Evolutionary conservation across 1,140 invertebrate genomes (phyloP).

Genomic region (Aricia agestis): DNA sequence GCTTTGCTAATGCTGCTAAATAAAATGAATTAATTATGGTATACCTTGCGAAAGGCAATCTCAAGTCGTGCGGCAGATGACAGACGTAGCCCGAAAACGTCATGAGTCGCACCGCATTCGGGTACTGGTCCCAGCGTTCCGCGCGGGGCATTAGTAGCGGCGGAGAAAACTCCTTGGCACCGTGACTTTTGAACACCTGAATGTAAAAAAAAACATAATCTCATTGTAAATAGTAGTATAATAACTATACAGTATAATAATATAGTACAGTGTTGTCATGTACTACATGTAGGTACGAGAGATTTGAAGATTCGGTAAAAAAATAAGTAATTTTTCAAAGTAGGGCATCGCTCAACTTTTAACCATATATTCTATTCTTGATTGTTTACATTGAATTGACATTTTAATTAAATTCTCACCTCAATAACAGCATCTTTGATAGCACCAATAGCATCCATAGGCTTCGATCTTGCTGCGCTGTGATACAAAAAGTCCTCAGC

Average conservation of each 20-base stretch:
- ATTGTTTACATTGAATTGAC: no score
- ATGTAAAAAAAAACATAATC: constrained; percentile 51
- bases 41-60: constrained; percentile 73
- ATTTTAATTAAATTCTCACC: constrained; percentile 24
- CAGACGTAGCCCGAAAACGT: constrained; percentile 89
- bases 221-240: constrained; percentile 14
- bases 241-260: no score
- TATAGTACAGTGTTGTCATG: no score
- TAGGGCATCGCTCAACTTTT: no score
- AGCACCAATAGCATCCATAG: constrained; percentile 32
- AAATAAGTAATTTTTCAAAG: no score
- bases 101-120: constrained; percentile 87
- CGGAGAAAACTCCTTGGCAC: constrained; percentile 84
- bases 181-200: constrained; percentile 86
- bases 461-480: constrained; percentile 39
- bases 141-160: constrained; percentile 87
- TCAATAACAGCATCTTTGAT: constrained; percentile 49
- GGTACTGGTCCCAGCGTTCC: constrained; percentile 73
- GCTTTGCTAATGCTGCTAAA: no score
- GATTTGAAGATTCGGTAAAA: no score
- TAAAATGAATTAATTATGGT: background rate
- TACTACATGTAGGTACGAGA: no score
- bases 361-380: no score
- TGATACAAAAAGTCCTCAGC: constrained; percentile 60
- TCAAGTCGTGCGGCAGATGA: constrained; percentile 85